Conservation (phyloP, 2,797 vertebrate species). For the Xenops minutus region DNA sequence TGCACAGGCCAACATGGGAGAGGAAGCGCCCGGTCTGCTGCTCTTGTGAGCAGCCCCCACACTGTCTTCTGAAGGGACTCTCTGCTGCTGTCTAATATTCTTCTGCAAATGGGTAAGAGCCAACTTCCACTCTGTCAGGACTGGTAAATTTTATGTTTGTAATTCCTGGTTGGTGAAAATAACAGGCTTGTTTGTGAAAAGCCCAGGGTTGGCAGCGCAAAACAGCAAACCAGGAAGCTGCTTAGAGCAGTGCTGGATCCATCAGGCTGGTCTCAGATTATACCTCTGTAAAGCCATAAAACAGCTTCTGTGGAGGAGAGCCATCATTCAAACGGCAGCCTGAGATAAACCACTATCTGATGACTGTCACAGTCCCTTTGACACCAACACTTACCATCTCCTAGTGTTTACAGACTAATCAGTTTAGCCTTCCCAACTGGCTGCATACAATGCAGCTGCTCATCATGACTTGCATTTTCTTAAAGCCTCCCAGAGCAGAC, state of each 20-base stretch:
- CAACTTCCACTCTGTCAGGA: conserved; percentile 29
- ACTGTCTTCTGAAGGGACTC: not conserved
- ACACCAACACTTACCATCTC: conserved; percentile 67
- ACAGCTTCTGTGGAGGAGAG: conserved; percentile 40
- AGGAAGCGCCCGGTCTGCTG: rapidly evolving
- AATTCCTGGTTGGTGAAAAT: conserved; percentile 41
- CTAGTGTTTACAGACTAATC: conserved; percentile 79
- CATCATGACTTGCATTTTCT: conserved; percentile 72
- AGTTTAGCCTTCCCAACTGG: conserved; percentile 79
- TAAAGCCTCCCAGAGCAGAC: conserved; percentile 71
- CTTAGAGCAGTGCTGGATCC: not conserved
- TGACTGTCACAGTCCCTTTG: conserved; percentile 67
- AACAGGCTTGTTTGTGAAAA: not conserved
- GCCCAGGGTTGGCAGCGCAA: not conserved
- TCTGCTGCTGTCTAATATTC: not conserved
- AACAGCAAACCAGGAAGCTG: not conserved
- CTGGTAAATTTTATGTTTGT: conserved; percentile 18
- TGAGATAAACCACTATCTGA: conserved; percentile 66
- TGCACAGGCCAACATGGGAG: not conserved
- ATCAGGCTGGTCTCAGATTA: not conserved
- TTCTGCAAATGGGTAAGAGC: not conserved
- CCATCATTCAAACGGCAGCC: conserved; percentile 57
- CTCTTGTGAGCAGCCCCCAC: not conserved
- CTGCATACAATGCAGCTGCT: conserved; percentile 77
- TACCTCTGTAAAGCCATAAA: conserved; percentile 55